phyloP scores from a whole-genome alignment of 1,140 invertebrate genomes.

The Orussus abietinus region DNA sequence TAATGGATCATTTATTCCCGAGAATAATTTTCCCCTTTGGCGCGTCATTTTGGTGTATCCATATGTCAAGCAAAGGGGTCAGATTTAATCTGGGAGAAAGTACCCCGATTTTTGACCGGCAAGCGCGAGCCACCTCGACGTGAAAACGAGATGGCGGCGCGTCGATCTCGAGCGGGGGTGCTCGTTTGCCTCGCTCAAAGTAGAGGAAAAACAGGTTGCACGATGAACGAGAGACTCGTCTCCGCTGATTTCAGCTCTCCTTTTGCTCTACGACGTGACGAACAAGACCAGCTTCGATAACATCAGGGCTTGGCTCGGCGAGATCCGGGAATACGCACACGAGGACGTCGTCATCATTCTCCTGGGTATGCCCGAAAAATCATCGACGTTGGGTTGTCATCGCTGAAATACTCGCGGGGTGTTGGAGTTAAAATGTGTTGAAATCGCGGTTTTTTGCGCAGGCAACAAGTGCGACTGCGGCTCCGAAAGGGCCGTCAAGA shows the following conservation, averaged over 20 bases:
- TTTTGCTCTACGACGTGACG: conserved; percentile 89
- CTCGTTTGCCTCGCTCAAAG: no score
- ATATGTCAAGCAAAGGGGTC: no score
- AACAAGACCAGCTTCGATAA: conserved; percentile 85
- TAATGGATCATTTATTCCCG: no score
- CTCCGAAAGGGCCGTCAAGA: conserved; percentile 68
- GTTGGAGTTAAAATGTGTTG: no score
- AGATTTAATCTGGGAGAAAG: no score
- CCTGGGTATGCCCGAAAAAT: conserved; percentile 59
- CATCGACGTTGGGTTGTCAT: not conserved
- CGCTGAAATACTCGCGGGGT: no score
- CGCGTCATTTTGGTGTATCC: no score
- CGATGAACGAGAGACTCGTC: conserved; percentile 22
- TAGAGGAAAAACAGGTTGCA: no score
- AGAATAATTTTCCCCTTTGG: no score
- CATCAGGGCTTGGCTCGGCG: conserved; percentile 83
- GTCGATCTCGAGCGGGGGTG: conserved; percentile 2
- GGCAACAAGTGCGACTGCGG: conserved; percentile 82
- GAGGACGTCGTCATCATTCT: conserved; percentile 87
- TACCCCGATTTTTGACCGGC: no score
- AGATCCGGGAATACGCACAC: conserved; percentile 81
- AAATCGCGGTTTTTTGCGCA: no score
- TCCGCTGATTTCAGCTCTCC: conserved; percentile 63
- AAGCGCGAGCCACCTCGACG: no score
- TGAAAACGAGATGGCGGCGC: not conserved